Evolutionary conservation across 2,797 vertebrate species (phyloP).

Genomic region (Sternotherus odoratus): DNA sequence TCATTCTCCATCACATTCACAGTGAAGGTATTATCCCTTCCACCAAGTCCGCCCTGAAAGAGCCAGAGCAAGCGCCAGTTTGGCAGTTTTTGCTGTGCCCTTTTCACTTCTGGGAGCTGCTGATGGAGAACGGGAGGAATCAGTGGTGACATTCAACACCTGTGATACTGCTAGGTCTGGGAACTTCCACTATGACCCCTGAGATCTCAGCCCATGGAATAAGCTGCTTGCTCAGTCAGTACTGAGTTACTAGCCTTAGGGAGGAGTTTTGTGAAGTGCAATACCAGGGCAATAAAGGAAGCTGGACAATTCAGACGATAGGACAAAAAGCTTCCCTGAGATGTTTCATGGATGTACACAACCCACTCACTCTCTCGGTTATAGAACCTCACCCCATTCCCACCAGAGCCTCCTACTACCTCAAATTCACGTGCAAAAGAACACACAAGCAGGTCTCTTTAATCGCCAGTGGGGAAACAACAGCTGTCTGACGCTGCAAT

Average conservation of each 20-base stretch:
- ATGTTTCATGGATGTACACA: not conserved
- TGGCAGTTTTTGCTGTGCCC: not conserved
- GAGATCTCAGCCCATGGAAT: not conserved
- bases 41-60: not conserved
- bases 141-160: not conserved
- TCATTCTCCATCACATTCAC: not conserved
- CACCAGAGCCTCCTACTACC: not conserved
- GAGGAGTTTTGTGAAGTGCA: not conserved
- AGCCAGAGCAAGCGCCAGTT: not conserved
- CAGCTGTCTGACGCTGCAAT: not conserved
- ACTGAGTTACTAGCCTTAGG: not conserved
- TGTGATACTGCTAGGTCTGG: not conserved
- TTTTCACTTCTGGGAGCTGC: not conserved
- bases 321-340: not conserved
- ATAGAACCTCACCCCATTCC: not conserved
- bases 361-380: not conserved
- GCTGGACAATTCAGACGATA: not conserved
- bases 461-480: not conserved
- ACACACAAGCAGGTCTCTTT: not conserved
- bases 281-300: not conserved
- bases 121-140: not conserved
- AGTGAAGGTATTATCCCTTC: not conserved
- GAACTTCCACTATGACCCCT: not conserved
- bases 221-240: not conserved
- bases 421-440: not conserved